Evolutionary conservation across 2,888 invertebrate genomes (phyloP).

Genomic region (Pandemis heparana): DNA sequence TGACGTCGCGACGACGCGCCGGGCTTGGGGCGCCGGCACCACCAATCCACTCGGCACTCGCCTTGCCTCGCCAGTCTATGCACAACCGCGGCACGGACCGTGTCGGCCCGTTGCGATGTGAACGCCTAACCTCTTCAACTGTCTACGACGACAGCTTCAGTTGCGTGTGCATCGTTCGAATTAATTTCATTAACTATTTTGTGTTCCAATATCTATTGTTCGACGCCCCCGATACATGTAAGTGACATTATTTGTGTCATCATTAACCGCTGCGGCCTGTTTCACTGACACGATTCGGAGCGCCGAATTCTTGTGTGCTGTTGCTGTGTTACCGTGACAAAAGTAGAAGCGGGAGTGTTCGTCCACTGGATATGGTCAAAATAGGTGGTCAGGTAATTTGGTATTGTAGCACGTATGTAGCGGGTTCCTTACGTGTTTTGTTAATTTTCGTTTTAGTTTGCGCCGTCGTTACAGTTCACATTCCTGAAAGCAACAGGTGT

Average conservation of each 20-base stretch:
- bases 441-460: slow-evolving; percentile 36
- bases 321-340: slow-evolving; percentile 63
- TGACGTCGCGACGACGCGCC: slow-evolving; percentile 51
- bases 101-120: slow-evolving; percentile 84
- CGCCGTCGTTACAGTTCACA: slow-evolving; percentile 39
- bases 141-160: slow-evolving; percentile 81
- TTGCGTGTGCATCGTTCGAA: slow-evolving; percentile 69
- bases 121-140: slow-evolving; percentile 77
- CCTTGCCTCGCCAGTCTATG: slow-evolving; percentile 69
- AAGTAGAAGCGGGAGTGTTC: slow-evolving; percentile 60
- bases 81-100: slow-evolving; percentile 82
- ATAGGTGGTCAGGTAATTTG: slow-evolving; percentile 62
- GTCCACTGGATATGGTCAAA: slow-evolving; percentile 67
- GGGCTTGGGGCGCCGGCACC: slow-evolving; percentile 50
- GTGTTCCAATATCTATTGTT: slow-evolving; percentile 62
- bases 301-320: slow-evolving; percentile 58
- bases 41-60: slow-evolving; percentile 43
- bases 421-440: slow-evolving; percentile 46
- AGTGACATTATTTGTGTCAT: slow-evolving; percentile 76
- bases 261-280: slow-evolving; percentile 65
- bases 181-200: slow-evolving; percentile 70
- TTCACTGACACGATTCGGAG: slow-evolving; percentile 67
- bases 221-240: slow-evolving; percentile 70
- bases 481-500: slow-evolving; percentile 66
- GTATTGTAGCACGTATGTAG: slow-evolving; percentile 41